A percentile compares a stretch with the other conserved stretches of the same genome.
These are phyloP conservation scores for Hirtodrosophila duncani DNA, from an alignment of 2,888 invertebrate species.

Conservation along the genomic window DNA sequence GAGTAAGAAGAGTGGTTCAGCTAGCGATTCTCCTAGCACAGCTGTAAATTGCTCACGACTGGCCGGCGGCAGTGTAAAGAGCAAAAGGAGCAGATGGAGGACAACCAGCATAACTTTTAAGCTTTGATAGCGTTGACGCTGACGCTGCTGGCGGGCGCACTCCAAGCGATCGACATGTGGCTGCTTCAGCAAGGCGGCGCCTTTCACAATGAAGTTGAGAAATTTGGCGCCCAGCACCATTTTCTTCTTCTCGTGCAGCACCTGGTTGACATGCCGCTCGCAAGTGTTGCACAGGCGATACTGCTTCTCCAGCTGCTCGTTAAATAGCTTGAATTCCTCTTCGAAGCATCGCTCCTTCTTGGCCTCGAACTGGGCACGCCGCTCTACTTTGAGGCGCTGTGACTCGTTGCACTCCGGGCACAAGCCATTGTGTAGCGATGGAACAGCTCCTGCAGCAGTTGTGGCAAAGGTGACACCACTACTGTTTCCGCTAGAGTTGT, in stretches of 20 bases:
- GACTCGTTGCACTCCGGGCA: constrained; percentile 89
- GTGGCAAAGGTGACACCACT: constrained; percentile 41
- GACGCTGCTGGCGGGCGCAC: constrained; percentile 45
- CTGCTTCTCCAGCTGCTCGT: constrained; percentile 84
- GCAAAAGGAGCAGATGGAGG: constrained; percentile 58
- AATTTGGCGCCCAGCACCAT: constrained; percentile 82
- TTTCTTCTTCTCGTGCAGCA: constrained; percentile 84
- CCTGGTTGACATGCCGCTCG: constrained; percentile 82
- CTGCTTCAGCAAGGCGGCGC: constrained; percentile 71
- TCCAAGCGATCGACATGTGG: constrained; percentile 71
- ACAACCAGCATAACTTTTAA: constrained; percentile 46
- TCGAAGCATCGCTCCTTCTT: constrained; percentile 84
- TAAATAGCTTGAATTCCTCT: constrained; percentile 82
- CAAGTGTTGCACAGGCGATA: constrained; percentile 87
- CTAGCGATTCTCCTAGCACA: constrained; percentile 52
- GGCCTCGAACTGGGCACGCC: constrained; percentile 88
- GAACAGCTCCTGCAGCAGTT: too few species aligned
- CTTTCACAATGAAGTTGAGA: constrained; percentile 73
- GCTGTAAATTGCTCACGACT: constrained; percentile 47
- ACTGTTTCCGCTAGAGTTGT: constrained; percentile 11
- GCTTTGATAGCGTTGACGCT: constrained; percentile 48
- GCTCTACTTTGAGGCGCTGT: constrained; percentile 87
- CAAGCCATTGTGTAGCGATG: constrained; percentile 86
- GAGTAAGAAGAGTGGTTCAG: constrained; percentile 50
- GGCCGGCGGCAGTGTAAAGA: constrained; percentile 47